Conservation (phyloP, 2,797 vertebrate genomes). For the Micromesistius poutassou region DNA sequence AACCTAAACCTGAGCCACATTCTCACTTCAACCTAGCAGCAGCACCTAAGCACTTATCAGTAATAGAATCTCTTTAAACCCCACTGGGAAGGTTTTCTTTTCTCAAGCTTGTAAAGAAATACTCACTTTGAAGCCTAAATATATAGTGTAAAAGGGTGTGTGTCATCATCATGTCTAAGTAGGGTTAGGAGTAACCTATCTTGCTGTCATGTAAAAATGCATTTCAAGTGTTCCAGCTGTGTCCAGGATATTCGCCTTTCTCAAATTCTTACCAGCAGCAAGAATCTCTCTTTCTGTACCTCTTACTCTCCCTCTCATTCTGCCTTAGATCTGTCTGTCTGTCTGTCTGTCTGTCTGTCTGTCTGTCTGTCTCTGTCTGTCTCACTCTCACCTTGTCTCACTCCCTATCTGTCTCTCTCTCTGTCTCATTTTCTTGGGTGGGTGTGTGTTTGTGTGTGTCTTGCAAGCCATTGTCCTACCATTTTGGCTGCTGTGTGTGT, state of each 20-base stretch:
- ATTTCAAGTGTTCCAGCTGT: constrained; percentile 30
- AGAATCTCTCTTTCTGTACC: neutral
- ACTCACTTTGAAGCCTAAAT: neutral
- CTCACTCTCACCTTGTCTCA: neutral
- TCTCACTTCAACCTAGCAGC: constrained; percentile 34
- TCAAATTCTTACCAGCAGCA: constrained; percentile 25
- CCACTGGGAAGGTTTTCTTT: neutral
- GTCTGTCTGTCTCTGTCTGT: constrained; percentile 4
- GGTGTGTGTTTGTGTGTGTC: constrained; percentile 3
- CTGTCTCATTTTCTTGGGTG: constrained; percentile 4
- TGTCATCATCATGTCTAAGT: constrained; percentile 33
- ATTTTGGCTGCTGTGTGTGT: constrained; percentile 4
- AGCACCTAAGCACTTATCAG: constrained; percentile 1
- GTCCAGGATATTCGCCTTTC: constrained; percentile 36
- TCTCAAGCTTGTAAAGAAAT: neutral
- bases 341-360: neutral
- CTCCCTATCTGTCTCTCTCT: neutral
- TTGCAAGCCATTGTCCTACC: constrained; percentile 12
- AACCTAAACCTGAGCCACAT: neutral
- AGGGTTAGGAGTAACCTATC: constrained; percentile 14
- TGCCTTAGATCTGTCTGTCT: too few species aligned
- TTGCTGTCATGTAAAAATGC: constrained; percentile 28
- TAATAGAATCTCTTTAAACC: neutral
- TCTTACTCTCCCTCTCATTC: neutral
- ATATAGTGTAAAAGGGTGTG: neutral